These are phyloP conservation scores for Callorhinus ursinus DNA, from an alignment of 2,113 vertebrate genomes.

Conservation along the genomic window DNA sequence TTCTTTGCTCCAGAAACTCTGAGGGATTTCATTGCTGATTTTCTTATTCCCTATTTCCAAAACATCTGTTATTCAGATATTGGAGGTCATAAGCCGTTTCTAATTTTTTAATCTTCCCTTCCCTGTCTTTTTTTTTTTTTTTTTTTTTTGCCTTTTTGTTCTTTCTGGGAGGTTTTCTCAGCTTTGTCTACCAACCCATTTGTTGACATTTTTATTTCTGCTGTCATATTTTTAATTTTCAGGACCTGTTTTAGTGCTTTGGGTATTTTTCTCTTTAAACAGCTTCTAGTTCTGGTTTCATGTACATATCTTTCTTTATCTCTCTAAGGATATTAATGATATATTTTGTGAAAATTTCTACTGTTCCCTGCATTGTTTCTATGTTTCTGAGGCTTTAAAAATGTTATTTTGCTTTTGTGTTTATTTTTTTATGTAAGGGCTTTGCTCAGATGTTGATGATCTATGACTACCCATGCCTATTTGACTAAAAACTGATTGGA, in stretches of 20 bases:
- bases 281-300: constrained; percentile 18
- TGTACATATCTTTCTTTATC: background rate
- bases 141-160: constrained; percentile 49
- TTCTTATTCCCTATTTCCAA: constrained; percentile 6
- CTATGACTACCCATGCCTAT: background rate
- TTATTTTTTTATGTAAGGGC: background rate
- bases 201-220: constrained; percentile 60
- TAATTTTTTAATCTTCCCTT: constrained; percentile 34
- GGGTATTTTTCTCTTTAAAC: constrained; percentile 44
- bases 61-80: constrained; percentile 31
- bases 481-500: background rate
- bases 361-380: background rate
- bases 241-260: background rate
- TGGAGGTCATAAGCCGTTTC: background rate
- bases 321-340: background rate
- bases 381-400: background rate
- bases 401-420: background rate
- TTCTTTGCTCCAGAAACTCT: background rate
- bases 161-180: constrained; percentile 58
- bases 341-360: background rate
- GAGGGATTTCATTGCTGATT: background rate
- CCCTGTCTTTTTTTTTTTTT: constrained; percentile 11
- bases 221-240: constrained; percentile 49
- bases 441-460: background rate
- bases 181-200: constrained; percentile 50